A percentile compares a stretch with the other conserved stretches of the same genome.
Conservation (phyloP, 2,888 invertebrate species). For the Phyllotreta striolata region DNA sequence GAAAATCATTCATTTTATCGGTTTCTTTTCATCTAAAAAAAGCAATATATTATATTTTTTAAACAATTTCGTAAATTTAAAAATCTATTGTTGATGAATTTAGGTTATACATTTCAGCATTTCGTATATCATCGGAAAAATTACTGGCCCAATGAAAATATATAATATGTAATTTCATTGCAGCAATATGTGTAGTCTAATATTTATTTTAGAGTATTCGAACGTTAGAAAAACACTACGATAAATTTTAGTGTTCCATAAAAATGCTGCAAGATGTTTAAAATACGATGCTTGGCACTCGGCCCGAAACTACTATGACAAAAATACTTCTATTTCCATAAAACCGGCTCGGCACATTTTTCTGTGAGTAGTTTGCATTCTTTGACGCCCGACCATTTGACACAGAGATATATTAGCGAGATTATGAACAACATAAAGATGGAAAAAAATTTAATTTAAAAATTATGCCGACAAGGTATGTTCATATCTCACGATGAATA, state of each 20-base stretch:
- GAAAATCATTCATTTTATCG: background rate
- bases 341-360: slow-evolving; percentile 30
- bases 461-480: too few relatives aligned
- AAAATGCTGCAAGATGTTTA: slow-evolving; percentile 37
- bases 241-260: slow-evolving; percentile 38
- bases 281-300: slow-evolving; percentile 41
- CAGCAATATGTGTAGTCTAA: slow-evolving; percentile 19
- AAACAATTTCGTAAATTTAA: too few relatives aligned
- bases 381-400: slow-evolving; percentile 27
- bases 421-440: slow-evolving; percentile 15
- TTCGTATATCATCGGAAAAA: background rate
- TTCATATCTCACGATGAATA: too few relatives aligned
- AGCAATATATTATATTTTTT: background rate
- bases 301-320: slow-evolving; percentile 40
- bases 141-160: slow-evolving; percentile 19
- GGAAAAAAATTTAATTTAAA: too few relatives aligned
- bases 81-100: too few relatives aligned
- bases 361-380: slow-evolving; percentile 16
- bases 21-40: background rate
- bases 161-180: slow-evolving; percentile 27
- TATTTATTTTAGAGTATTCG: slow-evolving; percentile 31
- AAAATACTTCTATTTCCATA: slow-evolving; percentile 42
- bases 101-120: background rate
- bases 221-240: slow-evolving; percentile 34
- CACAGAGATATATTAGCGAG: slow-evolving; percentile 15